Conservation (phyloP, 2,113 vertebrate genomes). For the Bubalus kerabau region DNA sequence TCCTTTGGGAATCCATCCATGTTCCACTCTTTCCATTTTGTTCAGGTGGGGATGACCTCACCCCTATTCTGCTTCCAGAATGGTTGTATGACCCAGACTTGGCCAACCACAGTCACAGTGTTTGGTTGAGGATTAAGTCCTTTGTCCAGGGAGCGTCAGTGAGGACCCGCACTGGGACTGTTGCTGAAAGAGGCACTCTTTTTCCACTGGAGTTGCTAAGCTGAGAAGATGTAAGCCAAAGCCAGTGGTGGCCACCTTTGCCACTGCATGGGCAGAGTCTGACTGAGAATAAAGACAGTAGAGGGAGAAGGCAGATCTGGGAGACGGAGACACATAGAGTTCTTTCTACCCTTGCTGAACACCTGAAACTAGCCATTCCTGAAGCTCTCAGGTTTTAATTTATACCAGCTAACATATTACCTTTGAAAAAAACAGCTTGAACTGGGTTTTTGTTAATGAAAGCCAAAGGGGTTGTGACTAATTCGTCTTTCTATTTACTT, state of each 20-base stretch:
- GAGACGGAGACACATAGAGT: neutral
- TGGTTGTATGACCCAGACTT: neutral
- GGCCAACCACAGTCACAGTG: neutral
- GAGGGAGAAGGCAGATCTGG: neutral
- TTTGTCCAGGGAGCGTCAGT: neutral
- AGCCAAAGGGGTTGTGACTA: constrained; percentile 24
- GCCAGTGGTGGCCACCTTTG: neutral
- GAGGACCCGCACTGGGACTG: neutral
- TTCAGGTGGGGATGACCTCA: neutral
- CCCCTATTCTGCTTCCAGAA: neutral
- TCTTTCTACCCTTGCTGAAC: neutral
- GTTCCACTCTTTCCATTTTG: neutral
- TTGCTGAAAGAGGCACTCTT: neutral
- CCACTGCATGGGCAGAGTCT: neutral
- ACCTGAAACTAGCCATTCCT: neutral
- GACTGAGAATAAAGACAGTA: neutral
- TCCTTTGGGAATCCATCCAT: neutral
- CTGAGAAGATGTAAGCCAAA: neutral
- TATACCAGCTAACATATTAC: neutral
- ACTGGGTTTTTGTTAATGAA: neutral
- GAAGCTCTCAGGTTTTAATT: neutral
- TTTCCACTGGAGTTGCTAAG: neutral
- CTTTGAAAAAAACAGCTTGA: constrained; percentile 20
- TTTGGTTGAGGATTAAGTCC: neutral
- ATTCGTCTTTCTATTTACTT: constrained; percentile 35